phyloP scores from a whole-genome alignment of 2,888 invertebrate species.

The Oscheius sp. region DNA sequence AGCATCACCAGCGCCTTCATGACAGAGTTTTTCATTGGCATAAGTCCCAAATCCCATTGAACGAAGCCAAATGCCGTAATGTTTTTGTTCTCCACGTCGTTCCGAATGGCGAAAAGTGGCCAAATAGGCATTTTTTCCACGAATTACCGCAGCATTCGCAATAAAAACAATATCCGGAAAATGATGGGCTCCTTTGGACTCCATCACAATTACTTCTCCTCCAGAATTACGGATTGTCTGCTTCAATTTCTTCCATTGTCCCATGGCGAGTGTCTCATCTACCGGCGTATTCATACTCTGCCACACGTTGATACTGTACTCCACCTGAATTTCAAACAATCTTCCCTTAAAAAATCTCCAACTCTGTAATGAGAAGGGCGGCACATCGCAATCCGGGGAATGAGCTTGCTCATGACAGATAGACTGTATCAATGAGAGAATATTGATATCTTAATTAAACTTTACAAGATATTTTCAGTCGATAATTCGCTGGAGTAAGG shows the following conservation, averaged over 20 bases:
- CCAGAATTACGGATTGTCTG: conserved; percentile 57
- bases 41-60: conserved; percentile 59
- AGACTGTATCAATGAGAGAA: not conserved
- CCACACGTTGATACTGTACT: conserved; percentile 69
- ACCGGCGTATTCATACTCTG: conserved; percentile 56
- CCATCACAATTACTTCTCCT: conserved; percentile 62
- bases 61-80: conserved; percentile 62
- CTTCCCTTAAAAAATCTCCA: not conserved
- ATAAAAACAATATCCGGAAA: conserved; percentile 68
- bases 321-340: conserved; percentile 41
- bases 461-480: too few relatives aligned
- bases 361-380: conserved; percentile 59
- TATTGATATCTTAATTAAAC: not conserved
- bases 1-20: conserved; percentile 67
- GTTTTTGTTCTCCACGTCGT: conserved; percentile 61
- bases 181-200: conserved; percentile 48
- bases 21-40: conserved; percentile 47
- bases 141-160: conserved; percentile 65
- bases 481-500: conserved; percentile 57
- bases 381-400: conserved; percentile 57
- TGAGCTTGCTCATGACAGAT: not conserved
- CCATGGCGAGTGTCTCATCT: conserved; percentile 49
- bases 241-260: conserved; percentile 64
- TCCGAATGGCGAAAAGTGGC: conserved; percentile 61
- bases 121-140: conserved; percentile 58